phyloP scores from a whole-genome alignment of 1,140 invertebrate genomes.

The Lepidotrigona ventralis region DNA sequence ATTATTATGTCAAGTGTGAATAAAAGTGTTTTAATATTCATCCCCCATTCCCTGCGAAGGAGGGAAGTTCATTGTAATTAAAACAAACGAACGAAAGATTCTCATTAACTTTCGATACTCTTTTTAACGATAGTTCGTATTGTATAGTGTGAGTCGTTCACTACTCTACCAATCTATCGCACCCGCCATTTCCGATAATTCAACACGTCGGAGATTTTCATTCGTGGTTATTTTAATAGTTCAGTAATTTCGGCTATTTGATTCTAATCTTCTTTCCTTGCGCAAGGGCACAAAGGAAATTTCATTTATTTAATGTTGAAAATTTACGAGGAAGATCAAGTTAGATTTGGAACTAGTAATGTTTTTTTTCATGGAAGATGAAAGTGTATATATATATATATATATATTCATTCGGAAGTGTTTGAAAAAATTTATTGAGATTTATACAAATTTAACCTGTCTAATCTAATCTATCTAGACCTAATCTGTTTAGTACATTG shows the following conservation, averaged over 20 bases:
- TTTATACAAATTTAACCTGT: too few relatives aligned
- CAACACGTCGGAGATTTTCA: background rate
- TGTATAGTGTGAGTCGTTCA: background rate
- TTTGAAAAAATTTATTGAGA: too few relatives aligned
- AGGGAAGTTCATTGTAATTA: background rate
- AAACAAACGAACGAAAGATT: background rate
- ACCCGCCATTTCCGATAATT: slow-evolving; percentile 24
- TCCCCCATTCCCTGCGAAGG: background rate
- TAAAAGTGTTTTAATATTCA: background rate
- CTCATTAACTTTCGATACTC: background rate
- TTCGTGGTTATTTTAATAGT: background rate
- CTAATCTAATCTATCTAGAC: too few relatives aligned
- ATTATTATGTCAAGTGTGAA: background rate
- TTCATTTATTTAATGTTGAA: too few relatives aligned
- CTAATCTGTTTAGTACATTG: too few relatives aligned
- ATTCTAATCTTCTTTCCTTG: background rate
- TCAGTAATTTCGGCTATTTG: background rate
- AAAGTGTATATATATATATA: too few relatives aligned
- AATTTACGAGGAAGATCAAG: too few relatives aligned
- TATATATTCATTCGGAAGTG: too few relatives aligned
- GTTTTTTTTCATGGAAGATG: too few relatives aligned
- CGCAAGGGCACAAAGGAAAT: too few relatives aligned
- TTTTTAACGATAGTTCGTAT: slow-evolving; percentile 1
- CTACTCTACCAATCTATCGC: slow-evolving; percentile 39
- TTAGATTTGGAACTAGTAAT: too few relatives aligned